Evolutionary conservation across 2,888 invertebrate genomes (phyloP), one percentile per base, ranked within the genome.

Genomic region (Xestia xanthographa): DNA sequence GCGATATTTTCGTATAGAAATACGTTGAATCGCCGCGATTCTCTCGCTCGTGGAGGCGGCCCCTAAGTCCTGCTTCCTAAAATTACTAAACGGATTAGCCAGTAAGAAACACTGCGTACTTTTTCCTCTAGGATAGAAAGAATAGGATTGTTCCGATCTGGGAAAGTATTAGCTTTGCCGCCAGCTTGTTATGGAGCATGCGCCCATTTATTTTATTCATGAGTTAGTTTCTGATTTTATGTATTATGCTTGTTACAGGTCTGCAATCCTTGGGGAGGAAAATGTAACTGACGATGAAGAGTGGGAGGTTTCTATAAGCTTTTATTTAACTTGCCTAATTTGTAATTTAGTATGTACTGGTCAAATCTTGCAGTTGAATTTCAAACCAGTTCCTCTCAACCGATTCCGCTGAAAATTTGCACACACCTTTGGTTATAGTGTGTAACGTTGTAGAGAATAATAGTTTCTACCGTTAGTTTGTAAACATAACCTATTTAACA

Each of bases 141-240:
- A 70, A 41, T 53, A 14, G 2, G 3, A 63, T 38, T 63, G 29
- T 71, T 45, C 14, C 26, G 50, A 17, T 80, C 45, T 72, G 17
- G 43, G 29, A 29, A 48, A 56, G 63, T 45, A 73, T 63, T 56
- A 73, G 41, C n/a, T 73, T 80, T 41, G 53, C 8, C 41, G 4
- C 29, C 14, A 63, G 50, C 60, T 77, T 72, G 53, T 45, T 62
- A 71, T 38, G 43, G 14, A 53, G 43, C 43, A 20, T 29, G 34
- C 17, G 29, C 53, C n/a, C 0, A n/a, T 45, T 62, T 79, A 43
- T 66, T 66, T 79, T 63, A 81, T 81, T 62, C 66, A 63, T 62
- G 17, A 66, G 75, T 41, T 48, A 56, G 45, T 53, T 62, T 53
- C 38, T 62, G 38, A 48, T 62, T 66, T 75, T 62, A 60, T 66